Base-by-base conservation (phyloP, 2,888 invertebrate species). In the Agrilus cyanescens region DNA sequence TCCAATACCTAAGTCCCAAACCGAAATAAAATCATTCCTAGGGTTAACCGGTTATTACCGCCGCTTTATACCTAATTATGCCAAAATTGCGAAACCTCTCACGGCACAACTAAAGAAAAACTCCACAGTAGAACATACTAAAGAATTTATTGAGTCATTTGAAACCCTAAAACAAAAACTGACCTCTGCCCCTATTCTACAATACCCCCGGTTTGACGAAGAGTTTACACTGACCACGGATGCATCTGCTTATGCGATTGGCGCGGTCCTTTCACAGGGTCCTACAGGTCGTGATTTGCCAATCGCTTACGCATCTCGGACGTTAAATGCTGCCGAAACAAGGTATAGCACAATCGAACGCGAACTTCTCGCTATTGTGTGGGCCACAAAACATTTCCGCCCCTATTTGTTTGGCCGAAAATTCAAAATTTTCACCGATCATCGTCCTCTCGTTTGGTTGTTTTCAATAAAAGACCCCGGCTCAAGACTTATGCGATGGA, bases 371-470 rank as follows among this genome's bases (percentile, higher is more conserved):
- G 44, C 44, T 7, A 46, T 50, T 20, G 41, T 50, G 1, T 46
- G 44, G 40, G 41, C 46, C 14, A 35, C 33, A 7, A 48, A 48
- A 48, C 32, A 49, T 35, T 49, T 48, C 37, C 20, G 47, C 13
- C 45, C 47, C 0, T 49, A 49, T 16, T 5, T 49, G 2, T 45
- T 33, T 16, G 47, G 49, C 1, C 32, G 50, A 43, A 50, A 50
- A 42, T 60, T 61, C 38, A 41, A 41, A 10, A 51, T 61, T 14
- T 46, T 56, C 1, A 62, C 57, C 0, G 60, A 62, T 41, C 58
- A 62, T 44, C 52, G 49, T 43, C 57, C 58, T 0, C 44, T 61
- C 2, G 37, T 42, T 15, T 55, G 53, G 55, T 40, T 52, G 25
- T 45, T 44, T 37, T 57, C 48, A 15, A 25, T 52, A n/a, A 1